Evolutionary conservation across 2,888 invertebrate species (phyloP).

Genomic region (Dryocosmus kuriphilus): DNA sequence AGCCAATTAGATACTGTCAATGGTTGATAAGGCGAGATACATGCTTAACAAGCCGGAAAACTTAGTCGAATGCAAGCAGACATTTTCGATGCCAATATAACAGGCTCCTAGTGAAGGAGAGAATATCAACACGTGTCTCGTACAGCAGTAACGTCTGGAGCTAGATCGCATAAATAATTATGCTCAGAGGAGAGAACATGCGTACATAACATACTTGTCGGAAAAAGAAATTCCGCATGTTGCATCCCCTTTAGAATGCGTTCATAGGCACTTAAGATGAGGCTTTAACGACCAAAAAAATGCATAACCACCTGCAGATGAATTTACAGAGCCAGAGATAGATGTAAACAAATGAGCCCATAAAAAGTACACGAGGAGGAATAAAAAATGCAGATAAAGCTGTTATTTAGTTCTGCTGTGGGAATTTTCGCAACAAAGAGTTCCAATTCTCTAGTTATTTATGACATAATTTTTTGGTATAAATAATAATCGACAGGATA

Average conservation of each 20-base stretch:
- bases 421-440: conserved; percentile 2
- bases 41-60: conserved; percentile 30
- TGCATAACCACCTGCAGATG: conserved; percentile 37
- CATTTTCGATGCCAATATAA: conserved; percentile 34
- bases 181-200: conserved; percentile 35
- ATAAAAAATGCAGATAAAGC: conserved; percentile 14
- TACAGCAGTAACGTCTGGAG: conserved; percentile 13
- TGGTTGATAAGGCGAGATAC: conserved; percentile 19
- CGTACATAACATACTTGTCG: conserved; percentile 24
- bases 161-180: conserved; percentile 39
- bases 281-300: conserved; percentile 32
- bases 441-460: neutral
- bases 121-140: conserved; percentile 34
- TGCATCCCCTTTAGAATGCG: conserved; percentile 30
- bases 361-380: conserved; percentile 12
- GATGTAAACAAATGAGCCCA: conserved; percentile 34
- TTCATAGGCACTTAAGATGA: conserved; percentile 13
- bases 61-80: conserved; percentile 6
- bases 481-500: no score
- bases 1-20: neutral
- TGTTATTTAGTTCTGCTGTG: conserved; percentile 1
- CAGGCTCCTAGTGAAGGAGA: conserved; percentile 20
- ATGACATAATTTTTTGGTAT: no score
- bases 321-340: conserved; percentile 35
- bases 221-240: conserved; percentile 38